Percentiles rank a stretch among this genome's conserved stretches.
These are phyloP conservation scores for Phanerotoma sp. DNA, from an alignment of 2,888 invertebrate species.

Conservation along the genomic window DNA sequence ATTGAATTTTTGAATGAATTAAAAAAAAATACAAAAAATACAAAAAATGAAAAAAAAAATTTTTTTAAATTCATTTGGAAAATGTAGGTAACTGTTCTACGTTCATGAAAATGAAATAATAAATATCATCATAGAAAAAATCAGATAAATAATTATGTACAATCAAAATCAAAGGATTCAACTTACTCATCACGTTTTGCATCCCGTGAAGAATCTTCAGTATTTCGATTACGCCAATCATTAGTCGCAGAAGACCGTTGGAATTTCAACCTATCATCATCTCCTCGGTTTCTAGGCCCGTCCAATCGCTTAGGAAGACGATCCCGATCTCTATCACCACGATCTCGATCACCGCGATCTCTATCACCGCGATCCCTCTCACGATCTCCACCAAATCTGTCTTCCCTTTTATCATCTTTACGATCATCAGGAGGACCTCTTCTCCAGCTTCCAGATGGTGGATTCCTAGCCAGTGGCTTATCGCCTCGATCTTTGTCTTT, in stretches of 20 bases:
- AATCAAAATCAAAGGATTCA: not conserved
- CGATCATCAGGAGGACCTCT: slow-evolving; percentile 32
- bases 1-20: no score
- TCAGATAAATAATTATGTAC: not conserved
- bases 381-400: slow-evolving; percentile 34
- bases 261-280: slow-evolving; percentile 19
- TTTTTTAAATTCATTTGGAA: no score
- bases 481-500: slow-evolving; percentile 14
- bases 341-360: no score
- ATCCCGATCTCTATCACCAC: no score
- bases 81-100: no score
- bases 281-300: slow-evolving; percentile 1
- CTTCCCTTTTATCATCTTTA: slow-evolving; percentile 38
- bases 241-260: slow-evolving; percentile 18
- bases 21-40: no score
- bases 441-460: slow-evolving; percentile 21
- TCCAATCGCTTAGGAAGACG: slow-evolving; percentile 24
- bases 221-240: slow-evolving; percentile 16
- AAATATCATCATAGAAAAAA: not conserved
- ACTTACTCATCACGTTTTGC: slow-evolving; percentile 21
- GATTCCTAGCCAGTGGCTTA: slow-evolving; percentile 14
- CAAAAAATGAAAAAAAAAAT: no score
- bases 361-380: no score
- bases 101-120: not conserved
- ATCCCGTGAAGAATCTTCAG: slow-evolving; percentile 21